A percentile compares a stretch with the other conserved stretches of the same genome.
phyloP scores from a whole-genome alignment of 2,113 vertebrate species.

The Sapajus apella region DNA sequence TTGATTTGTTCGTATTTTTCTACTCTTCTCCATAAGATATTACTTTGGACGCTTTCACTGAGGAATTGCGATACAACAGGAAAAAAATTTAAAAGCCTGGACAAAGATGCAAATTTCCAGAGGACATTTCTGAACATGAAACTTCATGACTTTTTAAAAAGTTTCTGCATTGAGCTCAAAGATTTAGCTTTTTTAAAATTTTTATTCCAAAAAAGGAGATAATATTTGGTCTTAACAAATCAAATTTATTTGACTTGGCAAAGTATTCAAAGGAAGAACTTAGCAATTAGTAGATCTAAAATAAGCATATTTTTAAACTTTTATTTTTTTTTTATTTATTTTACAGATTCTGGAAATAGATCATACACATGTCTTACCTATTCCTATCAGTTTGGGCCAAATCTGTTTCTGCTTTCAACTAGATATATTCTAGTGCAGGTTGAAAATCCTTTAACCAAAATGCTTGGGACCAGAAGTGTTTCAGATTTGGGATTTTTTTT shows the following conservation, averaged over 20 bases:
- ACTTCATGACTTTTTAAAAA: too few relatives aligned
- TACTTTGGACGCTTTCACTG: too few relatives aligned
- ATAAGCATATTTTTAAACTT: neutral
- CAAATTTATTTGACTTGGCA: neutral
- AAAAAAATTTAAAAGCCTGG: too few relatives aligned
- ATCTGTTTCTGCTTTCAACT: neutral
- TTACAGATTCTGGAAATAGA: neutral
- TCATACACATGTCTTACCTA: neutral
- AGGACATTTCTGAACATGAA: too few relatives aligned
- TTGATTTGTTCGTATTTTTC: neutral
- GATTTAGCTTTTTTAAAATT: neutral
- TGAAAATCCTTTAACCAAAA: neutral
- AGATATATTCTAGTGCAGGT: neutral
- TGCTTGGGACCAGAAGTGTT: neutral
- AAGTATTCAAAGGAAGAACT: neutral
- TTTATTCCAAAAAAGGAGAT: neutral
- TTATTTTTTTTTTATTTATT: neutral
- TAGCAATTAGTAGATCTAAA: neutral
- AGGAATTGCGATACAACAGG: too few relatives aligned
- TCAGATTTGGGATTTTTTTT: neutral
- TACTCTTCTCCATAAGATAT: neutral
- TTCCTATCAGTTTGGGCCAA: neutral
- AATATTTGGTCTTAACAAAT: neutral
- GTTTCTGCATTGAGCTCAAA: neutral
- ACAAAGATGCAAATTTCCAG: too few relatives aligned